phyloP scores from a whole-genome alignment of 2,888 invertebrate genomes.

The Pedicia rivosa region DNA sequence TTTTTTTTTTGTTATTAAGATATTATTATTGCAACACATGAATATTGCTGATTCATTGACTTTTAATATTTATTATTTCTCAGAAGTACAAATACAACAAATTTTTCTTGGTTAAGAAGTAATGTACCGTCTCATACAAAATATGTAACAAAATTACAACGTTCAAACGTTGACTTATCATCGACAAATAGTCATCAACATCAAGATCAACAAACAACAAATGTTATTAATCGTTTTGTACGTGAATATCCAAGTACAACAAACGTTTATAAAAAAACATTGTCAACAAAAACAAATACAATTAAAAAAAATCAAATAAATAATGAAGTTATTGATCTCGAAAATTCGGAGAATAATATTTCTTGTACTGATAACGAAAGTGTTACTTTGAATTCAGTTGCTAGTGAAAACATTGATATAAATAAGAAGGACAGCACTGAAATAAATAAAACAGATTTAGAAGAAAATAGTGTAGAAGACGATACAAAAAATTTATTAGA shows the following conservation, averaged over 20 bases:
- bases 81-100: no score
- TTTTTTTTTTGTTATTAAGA: no score
- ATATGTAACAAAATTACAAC: no score
- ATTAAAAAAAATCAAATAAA: not conserved
- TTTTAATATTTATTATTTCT: no score
- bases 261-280: not conserved
- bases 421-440: no score
- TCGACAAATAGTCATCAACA: no score
- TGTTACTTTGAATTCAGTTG: no score
- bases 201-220: conserved; percentile 6
- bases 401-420: no score
- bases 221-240: conserved; percentile 7
- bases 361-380: not conserved
- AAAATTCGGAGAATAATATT: not conserved
- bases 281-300: not conserved
- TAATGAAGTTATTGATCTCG: not conserved
- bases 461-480: not conserved
- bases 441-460: no score
- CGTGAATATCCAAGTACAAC: conserved; percentile 7
- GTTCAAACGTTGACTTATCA: no score
- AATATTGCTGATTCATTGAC: no score
- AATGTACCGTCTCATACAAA: conserved; percentile 3
- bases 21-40: no score
- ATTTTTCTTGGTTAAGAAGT: conserved; percentile 1
- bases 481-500: not conserved